Conservation (phyloP, 37 sponge, comb jelly and placozoan genomes). For the Theonella swinhoei region DNA sequence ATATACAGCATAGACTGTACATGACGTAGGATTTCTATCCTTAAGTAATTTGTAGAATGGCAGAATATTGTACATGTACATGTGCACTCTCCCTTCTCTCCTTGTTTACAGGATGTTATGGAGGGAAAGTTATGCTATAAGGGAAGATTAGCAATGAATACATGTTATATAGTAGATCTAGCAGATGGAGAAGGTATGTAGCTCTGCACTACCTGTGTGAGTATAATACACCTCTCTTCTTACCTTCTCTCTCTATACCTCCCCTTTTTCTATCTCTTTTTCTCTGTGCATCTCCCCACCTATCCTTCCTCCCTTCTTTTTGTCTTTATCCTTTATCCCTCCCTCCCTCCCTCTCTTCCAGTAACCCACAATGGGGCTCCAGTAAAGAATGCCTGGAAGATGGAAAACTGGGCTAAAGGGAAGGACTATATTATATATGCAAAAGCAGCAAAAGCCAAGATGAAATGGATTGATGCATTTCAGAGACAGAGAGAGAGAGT, state of each 20-base stretch:
- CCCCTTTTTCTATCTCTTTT: too few relatives aligned
- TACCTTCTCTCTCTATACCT: too few relatives aligned
- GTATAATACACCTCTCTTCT: too few relatives aligned
- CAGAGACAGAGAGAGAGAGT: conserved; percentile 75
- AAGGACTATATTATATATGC: conserved; percentile 91
- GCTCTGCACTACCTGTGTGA: neutral
- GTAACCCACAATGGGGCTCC: conserved; percentile 51
- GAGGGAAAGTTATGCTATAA: conserved; percentile 80
- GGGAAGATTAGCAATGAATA: conserved; percentile 80
- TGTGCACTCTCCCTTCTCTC: too few relatives aligned
- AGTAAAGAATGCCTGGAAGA: conserved; percentile 92
- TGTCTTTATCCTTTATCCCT: too few relatives aligned
- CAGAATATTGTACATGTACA: too few relatives aligned
- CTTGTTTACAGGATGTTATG: conserved; percentile 69
- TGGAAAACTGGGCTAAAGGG: conserved; percentile 85
- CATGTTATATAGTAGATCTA: conserved; percentile 75
- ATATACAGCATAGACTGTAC: conserved; percentile 1
- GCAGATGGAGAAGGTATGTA: conserved; percentile 81
- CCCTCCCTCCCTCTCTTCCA: conserved; percentile 23
- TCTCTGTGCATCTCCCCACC: too few relatives aligned
- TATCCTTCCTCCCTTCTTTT: too few relatives aligned
- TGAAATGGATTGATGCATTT: conserved; percentile 89
- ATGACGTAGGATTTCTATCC: neutral
- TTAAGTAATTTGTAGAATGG: too few relatives aligned
- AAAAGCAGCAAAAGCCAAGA: conserved; percentile 69